Percentiles rank a stretch among this genome's conserved stretches.
Evolutionary conservation across 2,888 invertebrate genomes (phyloP).

Genomic region (Ganaspis brasiliensis): DNA sequence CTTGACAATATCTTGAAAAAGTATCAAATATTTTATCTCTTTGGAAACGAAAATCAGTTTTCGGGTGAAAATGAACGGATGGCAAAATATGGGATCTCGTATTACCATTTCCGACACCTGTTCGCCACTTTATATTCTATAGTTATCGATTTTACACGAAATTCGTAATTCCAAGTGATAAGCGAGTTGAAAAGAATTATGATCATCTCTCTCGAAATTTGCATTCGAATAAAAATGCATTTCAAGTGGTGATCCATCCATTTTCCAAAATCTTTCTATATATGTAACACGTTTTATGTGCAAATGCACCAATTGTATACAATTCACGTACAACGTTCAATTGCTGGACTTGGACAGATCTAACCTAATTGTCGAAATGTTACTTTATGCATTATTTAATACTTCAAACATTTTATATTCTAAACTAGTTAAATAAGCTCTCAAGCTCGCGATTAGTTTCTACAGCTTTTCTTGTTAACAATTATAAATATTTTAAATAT

Average conservation of each 20-base stretch:
- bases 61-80: conserved; percentile 29
- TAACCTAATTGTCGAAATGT: too few relatives aligned
- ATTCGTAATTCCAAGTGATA: conserved; percentile 34
- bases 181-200: conserved; percentile 30
- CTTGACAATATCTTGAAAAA: conserved; percentile 8
- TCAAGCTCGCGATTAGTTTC: too few relatives aligned
- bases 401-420: too few relatives aligned
- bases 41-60: conserved; percentile 26
- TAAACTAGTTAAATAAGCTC: too few relatives aligned
- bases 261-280: neutral
- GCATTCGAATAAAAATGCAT: conserved; percentile 17
- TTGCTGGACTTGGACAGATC: too few relatives aligned
- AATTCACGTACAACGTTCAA: too few relatives aligned
- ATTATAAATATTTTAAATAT: too few relatives aligned
- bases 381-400: too few relatives aligned
- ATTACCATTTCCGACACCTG: conserved; percentile 28
- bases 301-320: too few relatives aligned
- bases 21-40: conserved; percentile 21
- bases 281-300: too few relatives aligned
- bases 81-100: conserved; percentile 23
- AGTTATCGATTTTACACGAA: conserved; percentile 34
- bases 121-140: conserved; percentile 32
- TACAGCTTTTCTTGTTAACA: too few relatives aligned
- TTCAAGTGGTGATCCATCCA: neutral
- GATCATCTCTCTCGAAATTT: conserved; percentile 6